Evolutionary conservation across 2,113 vertebrate species (phyloP), one percentile per base, ranked within the genome.

Genomic region (Noturus placidus): DNA sequence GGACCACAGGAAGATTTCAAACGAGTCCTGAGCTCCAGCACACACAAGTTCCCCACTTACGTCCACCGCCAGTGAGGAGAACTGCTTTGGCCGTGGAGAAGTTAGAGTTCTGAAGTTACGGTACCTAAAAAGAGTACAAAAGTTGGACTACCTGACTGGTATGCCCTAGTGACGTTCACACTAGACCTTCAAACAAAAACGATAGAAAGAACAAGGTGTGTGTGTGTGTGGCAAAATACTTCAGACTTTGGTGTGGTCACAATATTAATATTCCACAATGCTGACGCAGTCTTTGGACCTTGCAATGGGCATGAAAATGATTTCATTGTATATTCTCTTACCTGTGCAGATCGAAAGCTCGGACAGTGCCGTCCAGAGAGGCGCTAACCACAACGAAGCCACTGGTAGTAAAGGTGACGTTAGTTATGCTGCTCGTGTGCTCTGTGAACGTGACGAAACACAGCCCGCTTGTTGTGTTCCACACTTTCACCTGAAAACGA

Each of bases 1-100:
- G 46, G 98, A 99, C 98, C 98, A 99, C 88, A 99, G 94, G n/a
- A 98, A 99, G 91, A 99, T 95, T 93, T 99, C 97, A 46, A 98
- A 99, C 13, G 97, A 97, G 86, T 99, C 98, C 94, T 97, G 97
- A 27, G 98, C 97, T 22, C 98, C 98, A 0, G 98, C 97, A 65
- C 97, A 95, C 85, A 99, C 95, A 59, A 99, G 95, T 91, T 99
- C 98, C 0, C 98, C 98, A 1, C 98, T 99, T 4, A 91, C 89
- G 88, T 99, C 98, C 85, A 98, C 96, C 0, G 97, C 97, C 56
- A 99, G 94, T 0, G 95, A 97, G 80, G 96, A 98, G 93, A 99
- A 99, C 95, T 99, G 98, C 0, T 94, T 93, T 0, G 97, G 97
- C 10, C 96, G 96, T 0, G 98, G 97, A 0, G 98, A 99, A 0